These are phyloP conservation scores for Lagria hirta DNA, from an alignment of 2,888 invertebrate species.

Conservation along the genomic window DNA sequence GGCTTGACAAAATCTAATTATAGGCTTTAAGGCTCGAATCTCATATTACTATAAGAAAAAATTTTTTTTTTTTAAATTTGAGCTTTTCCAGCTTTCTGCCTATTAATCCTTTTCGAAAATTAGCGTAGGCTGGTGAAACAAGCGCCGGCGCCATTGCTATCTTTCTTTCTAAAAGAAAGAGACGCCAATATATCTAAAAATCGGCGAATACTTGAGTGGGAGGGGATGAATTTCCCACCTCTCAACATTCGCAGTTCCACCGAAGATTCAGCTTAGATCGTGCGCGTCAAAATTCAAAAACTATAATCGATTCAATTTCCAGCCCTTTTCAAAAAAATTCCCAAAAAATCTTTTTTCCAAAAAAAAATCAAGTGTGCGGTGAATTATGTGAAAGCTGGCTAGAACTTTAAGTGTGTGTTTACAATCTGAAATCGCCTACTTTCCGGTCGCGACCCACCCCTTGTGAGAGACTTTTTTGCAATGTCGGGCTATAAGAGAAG, in stretches of 20 bases:
- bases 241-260: constrained; percentile 37
- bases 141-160: constrained; percentile 36
- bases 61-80: no score
- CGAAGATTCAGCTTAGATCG: constrained; percentile 31
- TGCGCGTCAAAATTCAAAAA: constrained; percentile 32
- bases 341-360: not conserved
- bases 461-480: constrained; percentile 9
- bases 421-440: no score
- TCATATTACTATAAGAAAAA: no score
- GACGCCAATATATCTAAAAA: constrained; percentile 29
- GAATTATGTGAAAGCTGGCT: constrained; percentile 1
- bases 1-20: constrained; percentile 1
- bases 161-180: constrained; percentile 24
- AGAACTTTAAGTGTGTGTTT: no score
- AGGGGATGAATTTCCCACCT: constrained; percentile 33
- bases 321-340: constrained; percentile 5
- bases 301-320: constrained; percentile 26
- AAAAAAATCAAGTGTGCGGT: not conserved
- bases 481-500: constrained; percentile 52
- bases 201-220: constrained; percentile 26
- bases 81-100: no score
- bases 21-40: no score
- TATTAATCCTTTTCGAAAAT: no score
- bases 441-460: constrained; percentile 28
- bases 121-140: constrained; percentile 34